These are phyloP conservation scores for Acromyrmex charruanus DNA, from an alignment of 1,140 invertebrate species.

Conservation along the genomic window DNA sequence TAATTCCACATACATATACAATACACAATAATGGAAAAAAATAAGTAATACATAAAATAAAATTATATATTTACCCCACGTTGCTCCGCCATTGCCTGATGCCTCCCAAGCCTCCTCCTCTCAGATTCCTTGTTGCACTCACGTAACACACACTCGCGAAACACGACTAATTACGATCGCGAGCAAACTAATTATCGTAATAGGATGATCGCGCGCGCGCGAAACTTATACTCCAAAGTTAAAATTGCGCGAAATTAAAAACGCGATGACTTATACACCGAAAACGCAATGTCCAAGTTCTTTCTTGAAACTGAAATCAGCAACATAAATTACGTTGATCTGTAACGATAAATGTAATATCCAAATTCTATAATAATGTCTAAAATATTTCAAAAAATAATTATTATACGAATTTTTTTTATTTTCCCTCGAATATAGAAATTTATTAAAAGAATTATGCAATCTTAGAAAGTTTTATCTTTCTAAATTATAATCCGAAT, in stretches of 20 bases:
- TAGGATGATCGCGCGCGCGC: background rate
- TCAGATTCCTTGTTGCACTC: background rate
- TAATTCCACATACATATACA: background rate
- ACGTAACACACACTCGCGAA: background rate
- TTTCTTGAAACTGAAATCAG: background rate
- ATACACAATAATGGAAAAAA: background rate
- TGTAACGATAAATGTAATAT: background rate
- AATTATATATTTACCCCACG: background rate
- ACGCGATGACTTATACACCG: background rate
- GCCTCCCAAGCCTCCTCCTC: background rate
- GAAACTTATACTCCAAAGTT: background rate
- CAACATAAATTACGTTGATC: background rate
- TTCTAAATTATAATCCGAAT: background rate
- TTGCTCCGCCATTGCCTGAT: background rate
- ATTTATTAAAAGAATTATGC: background rate
- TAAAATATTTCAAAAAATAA: constrained; percentile 3
- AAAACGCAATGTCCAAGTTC: background rate
- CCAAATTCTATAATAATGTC: background rate
- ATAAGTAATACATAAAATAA: background rate
- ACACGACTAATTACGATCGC: constrained; percentile 15
- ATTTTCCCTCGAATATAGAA: background rate
- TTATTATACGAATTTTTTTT: background rate
- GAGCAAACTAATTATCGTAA: background rate
- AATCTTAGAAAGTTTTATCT: background rate
- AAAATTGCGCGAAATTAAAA: background rate